Base-by-base conservation (phyloP, 2,113 vertebrate genomes). In the Electrona antarctica region DNA sequence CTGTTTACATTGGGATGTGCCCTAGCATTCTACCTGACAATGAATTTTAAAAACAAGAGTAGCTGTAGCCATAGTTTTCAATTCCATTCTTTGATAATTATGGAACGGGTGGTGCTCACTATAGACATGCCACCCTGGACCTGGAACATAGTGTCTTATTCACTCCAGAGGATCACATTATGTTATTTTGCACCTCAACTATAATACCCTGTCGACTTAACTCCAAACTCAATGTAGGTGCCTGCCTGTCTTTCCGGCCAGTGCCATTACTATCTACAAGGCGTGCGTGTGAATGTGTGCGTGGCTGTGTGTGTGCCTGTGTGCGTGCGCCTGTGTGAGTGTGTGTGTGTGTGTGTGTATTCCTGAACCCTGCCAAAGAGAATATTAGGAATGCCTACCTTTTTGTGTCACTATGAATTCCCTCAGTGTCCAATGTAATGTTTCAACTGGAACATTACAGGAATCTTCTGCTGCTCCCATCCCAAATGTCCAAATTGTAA, bases 331-430 rank as follows among this genome's bases (percentile, higher is more conserved):
- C 11, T 11, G 51, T 50, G 47, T 64, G 69, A 28, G 67, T 69
- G 63, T 67, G 69, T 78, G 70, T 59, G 60, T 13, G 51, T 64
- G 71, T 77, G n/a, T 65, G 10, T 79, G 67, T 79, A 29, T 45
- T 77, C 76, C 72, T 74, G 73, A 89, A 83, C 76, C 81, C 78
- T 85, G 79, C 88, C 88, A 91, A 90, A 90, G 88, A 88, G 81
- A 83, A 74, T 73, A 75, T 55, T 21, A 49, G 73, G 80, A 63
- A 69, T 14, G 73, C 71, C 55, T 77, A 51, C 60, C 46, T 55
- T 49, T 3, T 28, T 78, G 64, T 28, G 29, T 73, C 50, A 52
- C 33, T 12, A 68, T 70, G 70, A 73, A 47, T 64, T 84, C 68
- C 57, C 15, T 28, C 2, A 56, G 69, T 77, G n/a, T 77, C 21